Conservation (phyloP, 2,113 vertebrate genomes). For the Cranoglanis bouderius region DNA sequence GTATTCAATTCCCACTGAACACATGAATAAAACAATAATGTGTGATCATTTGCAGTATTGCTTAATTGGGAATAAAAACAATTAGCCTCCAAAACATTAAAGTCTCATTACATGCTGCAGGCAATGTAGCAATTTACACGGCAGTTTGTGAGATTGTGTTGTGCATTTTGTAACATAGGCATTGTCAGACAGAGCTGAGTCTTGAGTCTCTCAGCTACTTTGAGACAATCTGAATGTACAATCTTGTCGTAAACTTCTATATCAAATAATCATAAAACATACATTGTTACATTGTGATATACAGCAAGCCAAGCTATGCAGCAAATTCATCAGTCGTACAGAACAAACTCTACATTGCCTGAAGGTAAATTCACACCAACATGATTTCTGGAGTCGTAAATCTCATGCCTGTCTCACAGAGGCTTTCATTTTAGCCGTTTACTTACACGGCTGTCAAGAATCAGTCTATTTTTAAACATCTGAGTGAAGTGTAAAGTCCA, state of each 20-base stretch:
- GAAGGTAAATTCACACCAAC: neutral
- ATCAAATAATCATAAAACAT: neutral
- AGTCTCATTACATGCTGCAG: neutral
- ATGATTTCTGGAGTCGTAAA: neutral
- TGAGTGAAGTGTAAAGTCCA: neutral
- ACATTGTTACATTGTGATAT: neutral
- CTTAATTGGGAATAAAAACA: constrained; percentile 16
- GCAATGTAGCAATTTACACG: neutral
- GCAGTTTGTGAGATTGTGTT: neutral
- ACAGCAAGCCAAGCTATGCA: neutral
- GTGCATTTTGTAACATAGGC: neutral
- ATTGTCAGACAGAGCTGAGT: neutral
- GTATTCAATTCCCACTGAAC: neutral
- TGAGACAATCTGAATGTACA: neutral
- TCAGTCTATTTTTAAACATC: neutral
- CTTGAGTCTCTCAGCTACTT: neutral
- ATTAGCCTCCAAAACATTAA: constrained; percentile 20
- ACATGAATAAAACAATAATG: neutral
- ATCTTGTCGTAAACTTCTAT: neutral
- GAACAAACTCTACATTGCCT: neutral
- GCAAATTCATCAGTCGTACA: neutral
- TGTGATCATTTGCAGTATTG: neutral
- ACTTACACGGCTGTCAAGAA: neutral
- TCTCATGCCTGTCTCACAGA: neutral
- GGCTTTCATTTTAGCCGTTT: neutral